phyloP scores from a whole-genome alignment of 2,888 invertebrate genomes.

The Thecocarcelia acutangulata region DNA sequence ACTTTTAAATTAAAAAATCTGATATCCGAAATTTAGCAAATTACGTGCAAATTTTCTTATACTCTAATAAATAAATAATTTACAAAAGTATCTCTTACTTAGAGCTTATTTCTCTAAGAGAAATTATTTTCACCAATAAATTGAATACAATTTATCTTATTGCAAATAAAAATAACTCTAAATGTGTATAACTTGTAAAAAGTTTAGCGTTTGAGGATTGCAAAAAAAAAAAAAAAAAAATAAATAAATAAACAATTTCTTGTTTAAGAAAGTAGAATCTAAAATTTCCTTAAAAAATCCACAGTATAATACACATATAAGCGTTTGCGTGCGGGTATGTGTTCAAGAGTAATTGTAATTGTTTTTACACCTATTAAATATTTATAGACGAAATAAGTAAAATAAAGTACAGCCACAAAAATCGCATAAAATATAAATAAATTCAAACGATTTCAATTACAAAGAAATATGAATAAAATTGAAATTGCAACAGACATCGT shows the following conservation, averaged over 20 bases:
- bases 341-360: slow-evolving; percentile 25
- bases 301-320: not conserved
- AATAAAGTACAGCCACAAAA: not conserved
- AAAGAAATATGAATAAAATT: slow-evolving; percentile 17
- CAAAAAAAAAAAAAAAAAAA: no score
- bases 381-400: slow-evolving; percentile 37
- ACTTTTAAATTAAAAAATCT: not conserved
- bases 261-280: slow-evolving; percentile 39
- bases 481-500: not conserved
- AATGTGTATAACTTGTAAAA: slow-evolving; percentile 50
- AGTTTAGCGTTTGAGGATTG: slow-evolving; percentile 8
- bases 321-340: not conserved
- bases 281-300: not conserved
- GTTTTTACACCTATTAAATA: slow-evolving; percentile 38
- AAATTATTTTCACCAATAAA: slow-evolving; percentile 21
- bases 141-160: slow-evolving; percentile 63
- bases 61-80: slow-evolving; percentile 44
- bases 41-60: slow-evolving; percentile 43
- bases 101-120: no score
- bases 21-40: slow-evolving; percentile 18
- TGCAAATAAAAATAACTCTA: slow-evolving; percentile 52
- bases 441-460: slow-evolving; percentile 9
- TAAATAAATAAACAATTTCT: slow-evolving; percentile 47
- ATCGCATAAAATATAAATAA: slow-evolving; percentile 36
- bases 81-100: slow-evolving; percentile 11